phyloP scores from a whole-genome alignment of 92 coral and sea anemone genomes.

The Phenganax marumi region DNA sequence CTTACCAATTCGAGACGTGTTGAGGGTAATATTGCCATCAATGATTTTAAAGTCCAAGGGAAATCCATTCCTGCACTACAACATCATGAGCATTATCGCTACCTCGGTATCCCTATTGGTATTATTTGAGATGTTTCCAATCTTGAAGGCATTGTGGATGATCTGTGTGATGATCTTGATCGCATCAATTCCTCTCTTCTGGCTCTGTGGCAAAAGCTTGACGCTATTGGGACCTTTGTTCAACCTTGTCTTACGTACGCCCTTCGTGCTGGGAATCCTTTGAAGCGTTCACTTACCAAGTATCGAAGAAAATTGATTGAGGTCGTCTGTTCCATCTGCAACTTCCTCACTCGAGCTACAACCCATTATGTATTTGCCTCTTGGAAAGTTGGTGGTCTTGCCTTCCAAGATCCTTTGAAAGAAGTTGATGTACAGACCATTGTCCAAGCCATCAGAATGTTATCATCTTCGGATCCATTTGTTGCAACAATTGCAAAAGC shows the following conservation, averaged over 20 bases:
- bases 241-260: constrained; percentile 28
- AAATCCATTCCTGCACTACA: neutral
- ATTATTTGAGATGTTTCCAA: neutral
- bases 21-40: constrained; percentile 9
- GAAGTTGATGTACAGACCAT: constrained; percentile 27
- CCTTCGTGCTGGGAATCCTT: constrained; percentile 19
- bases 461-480: constrained; percentile 26
- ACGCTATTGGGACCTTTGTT: constrained; percentile 35
- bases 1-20: constrained; percentile 6
- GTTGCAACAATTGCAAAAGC: constrained; percentile 26
- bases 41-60: constrained; percentile 22
- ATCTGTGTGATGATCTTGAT: neutral
- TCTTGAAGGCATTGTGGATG: constrained; percentile 1
- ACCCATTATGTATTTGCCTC: neutral
- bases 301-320: neutral
- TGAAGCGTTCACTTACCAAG: neutral
- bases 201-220: constrained; percentile 46
- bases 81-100: constrained; percentile 9
- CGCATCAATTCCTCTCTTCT: constrained; percentile 25
- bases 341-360: constrained; percentile 18
- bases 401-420: constrained; percentile 36
- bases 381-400: constrained; percentile 32
- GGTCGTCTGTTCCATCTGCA: constrained; percentile 24
- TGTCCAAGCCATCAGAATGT: constrained; percentile 27
- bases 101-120: too few relatives aligned